Evolutionary conservation across 1,140 invertebrate species (phyloP), one percentile per base, ranked within the genome.

Genomic region (Drosophila nigromelanica): DNA sequence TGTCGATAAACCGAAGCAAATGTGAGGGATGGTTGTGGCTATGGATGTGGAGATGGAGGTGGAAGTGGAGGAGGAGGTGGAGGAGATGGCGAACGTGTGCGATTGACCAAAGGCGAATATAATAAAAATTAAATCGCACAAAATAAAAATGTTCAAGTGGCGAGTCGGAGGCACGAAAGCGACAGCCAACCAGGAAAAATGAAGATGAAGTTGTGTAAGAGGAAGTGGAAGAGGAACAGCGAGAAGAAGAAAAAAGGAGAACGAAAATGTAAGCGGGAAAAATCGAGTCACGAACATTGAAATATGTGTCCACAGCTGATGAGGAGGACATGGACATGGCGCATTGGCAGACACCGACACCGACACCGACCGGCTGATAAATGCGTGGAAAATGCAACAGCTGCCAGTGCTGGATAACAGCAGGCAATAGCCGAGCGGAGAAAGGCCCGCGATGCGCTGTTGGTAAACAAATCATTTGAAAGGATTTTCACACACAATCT

Each of bases 401-500:
- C 83, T 89, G 83, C 83, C 83, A 89, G 73, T 68, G 78, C 63
- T 87, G 83, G 75, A 81, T 86, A 87, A 74, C 66, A 74, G 71
- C 71, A 62, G 71, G 73, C 66, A 52, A 30, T 37, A 33, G 45
- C 24, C 48, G 40, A 63, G 61, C 43, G 79, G 66, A 72, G 75
- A 72, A 60, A 70, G 68, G 78, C 66, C 21, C 43, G 60, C 76
- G 79, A 48, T 71, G 80, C 73, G 72, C 74, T 86, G 82, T 89
- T 89, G 83, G 85, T 89, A 89, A 89, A 89, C 83, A 89, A 89
- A 89, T 89, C 83, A 89, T 89, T 89, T 89, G 76, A 89, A 89
- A 89, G 83, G 83, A 89, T 89, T 89, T 89, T 89, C 83, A 89
- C 83, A 89, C 83, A 89, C 83, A 89, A 89, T 89, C 80, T 78